These are phyloP conservation scores for Macquaria ambigua DNA, from an alignment of 2,113 vertebrate genomes.

Conservation along the genomic window DNA sequence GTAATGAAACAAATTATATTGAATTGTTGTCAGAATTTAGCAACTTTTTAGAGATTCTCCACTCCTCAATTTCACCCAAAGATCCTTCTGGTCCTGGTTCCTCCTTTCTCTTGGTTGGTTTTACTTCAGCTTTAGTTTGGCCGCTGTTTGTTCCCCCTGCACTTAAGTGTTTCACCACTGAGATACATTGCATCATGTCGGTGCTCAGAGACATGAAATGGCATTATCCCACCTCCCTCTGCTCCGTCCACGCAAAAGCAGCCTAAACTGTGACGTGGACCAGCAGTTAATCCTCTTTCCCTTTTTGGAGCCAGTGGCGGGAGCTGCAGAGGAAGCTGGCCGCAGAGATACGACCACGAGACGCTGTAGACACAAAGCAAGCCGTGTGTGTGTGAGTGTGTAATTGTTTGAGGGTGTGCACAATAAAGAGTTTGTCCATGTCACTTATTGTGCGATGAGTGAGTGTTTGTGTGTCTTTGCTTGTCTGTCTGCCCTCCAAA, in stretches of 20 bases:
- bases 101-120: constrained; percentile 38
- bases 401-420: constrained; percentile 59
- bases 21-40: no score
- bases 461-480: constrained; percentile 54
- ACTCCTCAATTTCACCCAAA: constrained; percentile 6
- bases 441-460: constrained; percentile 56
- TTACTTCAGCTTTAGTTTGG: constrained; percentile 46
- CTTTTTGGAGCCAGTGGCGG: constrained; percentile 75
- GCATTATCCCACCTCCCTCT: constrained; percentile 83
- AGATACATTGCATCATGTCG: constrained; percentile 75
- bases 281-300: constrained; percentile 84
- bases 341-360: constrained; percentile 81
- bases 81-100: constrained; percentile 14
- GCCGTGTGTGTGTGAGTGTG: constrained; percentile 45
- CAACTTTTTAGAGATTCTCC: neutral
- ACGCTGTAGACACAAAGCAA: constrained; percentile 66
- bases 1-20: neutral
- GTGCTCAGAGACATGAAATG: constrained; percentile 79
- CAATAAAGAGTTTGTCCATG: constrained; percentile 65
- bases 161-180: constrained; percentile 48
- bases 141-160: constrained; percentile 43
- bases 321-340: constrained; percentile 78
- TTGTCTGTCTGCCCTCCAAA: constrained; percentile 56
- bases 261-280: constrained; percentile 81
- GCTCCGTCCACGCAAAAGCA: constrained; percentile 75